Conservation (phyloP, 1,140 invertebrate genomes). For the Cydia amplana region DNA sequence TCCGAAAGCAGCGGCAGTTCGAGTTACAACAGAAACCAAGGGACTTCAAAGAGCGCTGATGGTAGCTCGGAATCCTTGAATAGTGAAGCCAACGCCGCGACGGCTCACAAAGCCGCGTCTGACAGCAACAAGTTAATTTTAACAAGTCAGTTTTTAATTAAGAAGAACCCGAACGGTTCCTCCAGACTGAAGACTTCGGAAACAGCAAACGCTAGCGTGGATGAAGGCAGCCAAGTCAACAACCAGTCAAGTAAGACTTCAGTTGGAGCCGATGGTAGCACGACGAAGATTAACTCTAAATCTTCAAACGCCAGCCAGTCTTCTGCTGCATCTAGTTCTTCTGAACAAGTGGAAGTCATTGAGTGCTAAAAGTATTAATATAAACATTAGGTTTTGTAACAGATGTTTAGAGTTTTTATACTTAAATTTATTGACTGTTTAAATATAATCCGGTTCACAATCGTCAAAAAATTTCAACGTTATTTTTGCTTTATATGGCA, state of each 20-base stretch:
- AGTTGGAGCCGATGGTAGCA: neutral
- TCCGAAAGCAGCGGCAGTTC: neutral
- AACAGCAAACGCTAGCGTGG: neutral
- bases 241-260: neutral
- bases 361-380: neutral
- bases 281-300: neutral
- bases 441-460: too few species aligned
- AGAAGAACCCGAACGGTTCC: neutral
- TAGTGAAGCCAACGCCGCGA: neutral
- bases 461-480: too few species aligned
- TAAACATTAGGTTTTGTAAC: too few species aligned
- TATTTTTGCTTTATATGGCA: too few species aligned
- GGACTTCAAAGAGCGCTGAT: neutral
- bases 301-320: neutral
- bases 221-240: neutral
- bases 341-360: neutral
- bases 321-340: neutral
- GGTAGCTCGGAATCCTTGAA: neutral
- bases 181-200: neutral
- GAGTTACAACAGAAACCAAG: neutral
- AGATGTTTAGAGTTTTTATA: too few species aligned
- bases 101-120: neutral
- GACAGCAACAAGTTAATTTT: neutral
- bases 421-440: too few species aligned
- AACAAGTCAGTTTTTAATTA: too few species aligned